Percentiles rank a stretch among this genome's conserved stretches.
Evolutionary conservation across 2,888 invertebrate genomes (phyloP).

Genomic region (Melanophora roralis): DNA sequence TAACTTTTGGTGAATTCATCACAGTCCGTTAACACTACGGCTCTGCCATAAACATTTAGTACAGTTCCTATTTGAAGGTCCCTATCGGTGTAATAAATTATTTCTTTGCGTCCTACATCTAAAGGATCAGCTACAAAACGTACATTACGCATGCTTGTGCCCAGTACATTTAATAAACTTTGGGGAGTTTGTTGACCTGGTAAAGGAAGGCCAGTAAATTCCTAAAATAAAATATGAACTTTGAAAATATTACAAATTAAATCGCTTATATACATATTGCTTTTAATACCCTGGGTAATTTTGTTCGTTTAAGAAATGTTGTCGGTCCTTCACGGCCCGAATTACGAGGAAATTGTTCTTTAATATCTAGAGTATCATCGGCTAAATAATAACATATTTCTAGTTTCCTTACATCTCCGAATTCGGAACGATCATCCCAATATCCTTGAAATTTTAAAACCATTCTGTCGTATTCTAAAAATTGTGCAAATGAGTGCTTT

Average conservation of each 20-base stretch:
- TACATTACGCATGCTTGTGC: conserved; percentile 78
- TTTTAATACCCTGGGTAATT: conserved; percentile 85
- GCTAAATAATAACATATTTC: conserved; percentile 90
- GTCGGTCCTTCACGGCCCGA: conserved; percentile 85
- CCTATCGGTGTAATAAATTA: conserved; percentile 72
- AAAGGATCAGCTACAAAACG: conserved; percentile 81
- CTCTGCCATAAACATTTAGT: conserved; percentile 89
- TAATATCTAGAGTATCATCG: conserved; percentile 93
- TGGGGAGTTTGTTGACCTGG: conserved; percentile 78
- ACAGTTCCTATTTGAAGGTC: conserved; percentile 90
- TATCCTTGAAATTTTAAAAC: conserved; percentile 87
- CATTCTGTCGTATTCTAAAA: conserved; percentile 88
- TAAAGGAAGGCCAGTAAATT: conserved; percentile 71
- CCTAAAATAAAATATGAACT: conserved; percentile 51
- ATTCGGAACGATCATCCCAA: conserved; percentile 91
- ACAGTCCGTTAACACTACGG: conserved; percentile 88
- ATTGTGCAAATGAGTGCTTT: conserved; percentile 85
- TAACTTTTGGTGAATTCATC: conserved; percentile 92
- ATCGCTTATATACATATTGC: background rate
- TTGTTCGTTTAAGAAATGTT: conserved; percentile 85
- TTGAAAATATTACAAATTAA: no score
- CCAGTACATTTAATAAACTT: conserved; percentile 82
- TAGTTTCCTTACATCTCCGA: conserved; percentile 86
- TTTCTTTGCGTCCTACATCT: conserved; percentile 78
- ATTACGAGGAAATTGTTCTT: conserved; percentile 83